phyloP scores from a whole-genome alignment of 2,888 invertebrate species.

The Argynnis bischoffii region DNA sequence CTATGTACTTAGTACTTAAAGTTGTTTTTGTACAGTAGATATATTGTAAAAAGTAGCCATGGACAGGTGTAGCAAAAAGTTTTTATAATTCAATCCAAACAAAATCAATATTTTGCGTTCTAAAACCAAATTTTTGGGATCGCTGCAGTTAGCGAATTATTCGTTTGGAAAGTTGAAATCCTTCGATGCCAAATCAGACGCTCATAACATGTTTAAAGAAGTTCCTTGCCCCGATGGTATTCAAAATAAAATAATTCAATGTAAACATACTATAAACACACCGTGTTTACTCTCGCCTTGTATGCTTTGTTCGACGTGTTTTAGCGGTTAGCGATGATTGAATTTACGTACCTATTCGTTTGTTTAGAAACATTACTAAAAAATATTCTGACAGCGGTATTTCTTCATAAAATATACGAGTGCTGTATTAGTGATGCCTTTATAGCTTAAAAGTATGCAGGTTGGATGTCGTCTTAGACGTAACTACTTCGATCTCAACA shows the following conservation, averaged over 20 bases:
- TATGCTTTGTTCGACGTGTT: constrained; percentile 31
- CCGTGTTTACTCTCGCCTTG: constrained; percentile 26
- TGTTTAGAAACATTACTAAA: constrained; percentile 18
- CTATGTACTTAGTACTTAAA: no score
- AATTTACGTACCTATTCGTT: constrained; percentile 15
- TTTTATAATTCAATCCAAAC: no score
- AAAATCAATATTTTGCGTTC: no score
- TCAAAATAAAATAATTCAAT: constrained; percentile 36
- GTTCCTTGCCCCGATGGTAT: constrained; percentile 31
- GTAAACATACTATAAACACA: constrained; percentile 31
- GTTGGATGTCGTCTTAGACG: no score
- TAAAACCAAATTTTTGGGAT: no score
- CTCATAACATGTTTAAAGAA: constrained; percentile 4
- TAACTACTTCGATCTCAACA: no score
- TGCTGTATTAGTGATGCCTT: not conserved
- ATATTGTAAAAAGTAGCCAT: no score
- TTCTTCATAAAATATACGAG: not conserved
- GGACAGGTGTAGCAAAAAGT: no score
- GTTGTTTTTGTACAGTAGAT: no score
- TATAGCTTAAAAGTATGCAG: not conserved
- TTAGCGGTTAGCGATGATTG: constrained; percentile 27
- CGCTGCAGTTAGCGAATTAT: not conserved
- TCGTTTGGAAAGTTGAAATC: constrained; percentile 1
- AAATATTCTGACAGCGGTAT: constrained; percentile 2
- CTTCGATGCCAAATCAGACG: not conserved